phyloP scores from a whole-genome alignment of 1,140 invertebrate species.

The Tribolium castaneum region DNA sequence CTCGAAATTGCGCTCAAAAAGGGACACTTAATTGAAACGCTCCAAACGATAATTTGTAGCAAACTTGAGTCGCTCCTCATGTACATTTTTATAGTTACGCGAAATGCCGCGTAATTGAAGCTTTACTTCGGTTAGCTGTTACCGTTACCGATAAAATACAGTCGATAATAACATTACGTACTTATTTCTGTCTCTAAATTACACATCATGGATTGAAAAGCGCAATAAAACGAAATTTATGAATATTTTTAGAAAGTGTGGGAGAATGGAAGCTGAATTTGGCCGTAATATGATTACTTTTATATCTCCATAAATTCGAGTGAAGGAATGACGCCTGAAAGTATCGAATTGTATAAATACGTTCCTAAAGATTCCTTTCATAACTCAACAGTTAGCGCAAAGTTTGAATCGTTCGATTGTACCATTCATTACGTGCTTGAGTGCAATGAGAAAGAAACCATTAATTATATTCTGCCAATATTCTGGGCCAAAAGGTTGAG shows the following conservation, averaged over 20 bases:
- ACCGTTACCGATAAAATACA: background rate
- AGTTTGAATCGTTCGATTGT: background rate
- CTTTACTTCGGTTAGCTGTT: background rate
- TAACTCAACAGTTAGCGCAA: background rate
- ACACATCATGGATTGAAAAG: background rate
- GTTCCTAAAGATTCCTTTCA: background rate
- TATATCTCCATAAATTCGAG: background rate
- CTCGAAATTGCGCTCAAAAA: background rate
- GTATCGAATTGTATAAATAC: background rate
- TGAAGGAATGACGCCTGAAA: background rate
- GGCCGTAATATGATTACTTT: background rate
- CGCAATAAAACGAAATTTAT: background rate
- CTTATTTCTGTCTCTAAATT: background rate
- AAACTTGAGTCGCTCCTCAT: background rate
- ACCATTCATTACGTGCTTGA: background rate
- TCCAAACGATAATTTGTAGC: too few species aligned
- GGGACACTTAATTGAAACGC: too few species aligned
- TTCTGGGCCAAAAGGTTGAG: background rate
- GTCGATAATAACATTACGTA: background rate
- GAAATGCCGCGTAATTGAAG: too few species aligned
- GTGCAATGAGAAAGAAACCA: background rate
- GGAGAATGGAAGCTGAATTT: background rate
- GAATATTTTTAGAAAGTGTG: background rate
- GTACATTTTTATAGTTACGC: background rate
- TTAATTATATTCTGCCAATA: background rate